Base-by-base conservation (phyloP, 2,797 vertebrate species). In the Urocyon cinereoargenteus region DNA sequence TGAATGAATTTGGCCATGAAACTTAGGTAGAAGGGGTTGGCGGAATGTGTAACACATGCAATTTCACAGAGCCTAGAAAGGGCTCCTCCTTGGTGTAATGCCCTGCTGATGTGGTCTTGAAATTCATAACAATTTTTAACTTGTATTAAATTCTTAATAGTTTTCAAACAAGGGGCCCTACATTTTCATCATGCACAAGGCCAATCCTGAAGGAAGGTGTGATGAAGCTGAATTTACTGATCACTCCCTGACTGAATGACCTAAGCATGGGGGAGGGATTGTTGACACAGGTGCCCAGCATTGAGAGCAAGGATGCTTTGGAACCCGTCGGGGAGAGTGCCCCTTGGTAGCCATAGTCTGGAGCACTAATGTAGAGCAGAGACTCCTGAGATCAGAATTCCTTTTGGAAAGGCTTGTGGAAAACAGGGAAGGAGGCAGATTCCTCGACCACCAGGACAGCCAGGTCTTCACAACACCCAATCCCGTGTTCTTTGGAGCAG, bases 181-280 rank as follows among this genome's bases (percentile, higher is more conserved):
- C 14, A 21, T 70, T 89, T 91, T 82, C 51, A 49, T 83, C 86
- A 86, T 64, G 16, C 6, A 10, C 45, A 22, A 3, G 4, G 15
- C 19, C 4, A 0, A 45, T 40, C 13, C 36, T 53, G 4, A 21
- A 8, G 2, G 18, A 22, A 28, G 22, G 40, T 45, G 24, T 59
- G 36, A 31, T 28, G 24, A 26, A 11, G 19, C 15, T 86, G 15
- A n/a, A 4, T 62, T 53, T 34, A 36, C 34, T 5, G 6, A 45
- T 51, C 36, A 5, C 2, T 57, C n/a, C 36, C 4, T 75, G 61
- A 93, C 96, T 96, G 95, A 98, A 97, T 94, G 91, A 73, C 91
- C 97, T 91, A 97, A 92, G 95, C 45, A 53, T 0, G 7, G 11
- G 40, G 19, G 75, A 49, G 31, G 24, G n/a, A 24, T 28, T 81